Percentiles rank a stretch among this genome's conserved stretches.
These are phyloP conservation scores for Apotomis turbidana DNA, from an alignment of 2,888 invertebrate species.

Conservation along the genomic window DNA sequence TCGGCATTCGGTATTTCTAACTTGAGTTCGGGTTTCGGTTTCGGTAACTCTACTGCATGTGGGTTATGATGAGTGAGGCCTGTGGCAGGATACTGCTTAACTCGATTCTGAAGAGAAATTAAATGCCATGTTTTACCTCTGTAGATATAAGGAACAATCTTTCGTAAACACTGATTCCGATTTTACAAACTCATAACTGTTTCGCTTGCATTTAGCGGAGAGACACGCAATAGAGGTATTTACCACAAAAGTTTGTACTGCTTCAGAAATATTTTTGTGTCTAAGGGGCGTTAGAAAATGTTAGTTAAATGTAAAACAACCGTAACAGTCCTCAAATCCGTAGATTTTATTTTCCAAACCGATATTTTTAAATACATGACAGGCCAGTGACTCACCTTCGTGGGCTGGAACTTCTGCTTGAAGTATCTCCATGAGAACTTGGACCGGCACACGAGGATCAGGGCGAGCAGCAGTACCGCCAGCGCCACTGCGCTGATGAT, in stretches of 20 bases:
- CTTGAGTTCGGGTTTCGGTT: constrained; percentile 72
- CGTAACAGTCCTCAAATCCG: too few species aligned
- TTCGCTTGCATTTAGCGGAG: too few species aligned
- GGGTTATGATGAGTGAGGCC: constrained; percentile 78
- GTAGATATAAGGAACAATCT: too few species aligned
- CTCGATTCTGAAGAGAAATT: constrained; percentile 66
- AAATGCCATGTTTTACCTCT: neutral
- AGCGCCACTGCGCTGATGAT: constrained; percentile 73
- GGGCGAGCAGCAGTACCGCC: constrained; percentile 64
- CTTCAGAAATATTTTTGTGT: too few species aligned
- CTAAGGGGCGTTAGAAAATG: too few species aligned
- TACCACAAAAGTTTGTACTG: too few species aligned
- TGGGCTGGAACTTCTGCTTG: constrained; percentile 74
- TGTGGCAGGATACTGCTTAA: constrained; percentile 70
- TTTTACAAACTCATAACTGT: too few species aligned
- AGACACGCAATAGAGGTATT: too few species aligned
- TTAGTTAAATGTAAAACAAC: too few species aligned
- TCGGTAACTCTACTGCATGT: constrained; percentile 76
- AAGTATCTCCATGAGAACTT: constrained; percentile 71
- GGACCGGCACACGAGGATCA: constrained; percentile 68
- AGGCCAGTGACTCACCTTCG: constrained; percentile 61
- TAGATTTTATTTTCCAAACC: too few species aligned
- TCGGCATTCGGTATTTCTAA: constrained; percentile 74
- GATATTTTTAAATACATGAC: too few species aligned
- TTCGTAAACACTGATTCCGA: too few species aligned